phyloP scores from a whole-genome alignment of 2,888 invertebrate species.

The Stomorhina lunata region DNA sequence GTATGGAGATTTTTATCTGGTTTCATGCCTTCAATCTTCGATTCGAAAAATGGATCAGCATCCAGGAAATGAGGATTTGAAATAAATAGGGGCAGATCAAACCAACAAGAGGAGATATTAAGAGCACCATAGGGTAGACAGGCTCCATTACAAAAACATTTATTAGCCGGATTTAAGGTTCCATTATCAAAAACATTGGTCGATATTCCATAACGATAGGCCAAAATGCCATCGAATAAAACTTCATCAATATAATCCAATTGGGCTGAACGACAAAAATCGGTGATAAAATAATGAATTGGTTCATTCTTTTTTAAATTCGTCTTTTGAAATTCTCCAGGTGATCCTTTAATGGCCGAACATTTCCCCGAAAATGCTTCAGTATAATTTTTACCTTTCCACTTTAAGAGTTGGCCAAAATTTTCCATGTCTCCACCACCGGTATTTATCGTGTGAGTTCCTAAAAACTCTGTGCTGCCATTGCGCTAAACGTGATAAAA shows the following conservation, averaged over 20 bases:
- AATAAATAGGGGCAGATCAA: slow-evolving; percentile 89
- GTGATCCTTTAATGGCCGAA: slow-evolving; percentile 84
- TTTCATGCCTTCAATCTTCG: slow-evolving; percentile 85
- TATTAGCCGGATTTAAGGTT: slow-evolving; percentile 82
- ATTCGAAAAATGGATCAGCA: slow-evolving; percentile 85
- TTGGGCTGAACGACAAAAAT: slow-evolving; percentile 86
- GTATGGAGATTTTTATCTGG: slow-evolving; percentile 86
- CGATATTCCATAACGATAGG: slow-evolving; percentile 84
- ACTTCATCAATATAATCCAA: slow-evolving; percentile 83
- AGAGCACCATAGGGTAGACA: slow-evolving; percentile 87
- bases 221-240: slow-evolving; percentile 82
- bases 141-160: slow-evolving; percentile 85
- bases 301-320: slow-evolving; percentile 82
- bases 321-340: slow-evolving; percentile 89
- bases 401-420: slow-evolving; percentile 85
- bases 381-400: slow-evolving; percentile 85
- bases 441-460: slow-evolving; percentile 88
- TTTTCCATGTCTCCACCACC: slow-evolving; percentile 83
- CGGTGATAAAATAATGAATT: slow-evolving; percentile 86
- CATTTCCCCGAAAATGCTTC: slow-evolving; percentile 81
- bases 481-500: slow-evolving; percentile 85
- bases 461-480: slow-evolving; percentile 86
- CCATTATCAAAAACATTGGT: slow-evolving; percentile 85
- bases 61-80: slow-evolving; percentile 91
- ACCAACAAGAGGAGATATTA: slow-evolving; percentile 88